Evolutionary conservation across 2,113 vertebrate species (phyloP).

Genomic region (Epinephelus cyanopodus): DNA sequence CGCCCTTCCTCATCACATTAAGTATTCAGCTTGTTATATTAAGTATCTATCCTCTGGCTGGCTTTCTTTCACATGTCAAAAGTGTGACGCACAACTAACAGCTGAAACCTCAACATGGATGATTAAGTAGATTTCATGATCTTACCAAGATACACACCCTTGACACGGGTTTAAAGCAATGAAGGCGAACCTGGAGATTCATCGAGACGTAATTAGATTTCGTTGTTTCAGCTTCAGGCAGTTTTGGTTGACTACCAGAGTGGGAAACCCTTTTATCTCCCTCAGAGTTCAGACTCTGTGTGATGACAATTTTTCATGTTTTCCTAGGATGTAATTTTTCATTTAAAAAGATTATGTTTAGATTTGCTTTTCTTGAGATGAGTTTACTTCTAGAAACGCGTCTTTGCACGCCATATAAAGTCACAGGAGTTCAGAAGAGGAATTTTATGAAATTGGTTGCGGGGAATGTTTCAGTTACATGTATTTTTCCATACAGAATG

Average conservation of each 20-base stretch:
- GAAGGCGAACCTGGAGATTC: neutral
- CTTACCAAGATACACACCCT: neutral
- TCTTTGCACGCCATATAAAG: neutral
- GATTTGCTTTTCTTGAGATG: neutral
- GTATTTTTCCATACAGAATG: neutral
- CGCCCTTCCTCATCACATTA: neutral
- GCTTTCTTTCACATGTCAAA: neutral
- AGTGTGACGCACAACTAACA: neutral
- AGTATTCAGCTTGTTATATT: neutral
- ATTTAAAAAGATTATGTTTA: neutral
- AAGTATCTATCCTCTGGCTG: neutral
- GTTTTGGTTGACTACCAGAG: neutral
- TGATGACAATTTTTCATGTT: neutral
- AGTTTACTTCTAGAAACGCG: neutral
- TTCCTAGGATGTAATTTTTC: neutral
- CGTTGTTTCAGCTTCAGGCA: neutral
- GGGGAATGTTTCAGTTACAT: neutral
- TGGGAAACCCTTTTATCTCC: neutral
- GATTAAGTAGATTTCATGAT: neutral
- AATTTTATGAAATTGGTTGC: neutral
- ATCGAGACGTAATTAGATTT: neutral
- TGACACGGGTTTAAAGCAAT: neutral
- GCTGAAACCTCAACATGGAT: neutral
- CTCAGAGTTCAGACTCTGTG: neutral
- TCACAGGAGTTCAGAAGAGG: neutral